A percentile compares a stretch with the other conserved stretches of the same genome.
These are phyloP conservation scores for Cancer borealis DNA, from an alignment of 2,888 invertebrate genomes.

Conservation along the genomic window DNA sequence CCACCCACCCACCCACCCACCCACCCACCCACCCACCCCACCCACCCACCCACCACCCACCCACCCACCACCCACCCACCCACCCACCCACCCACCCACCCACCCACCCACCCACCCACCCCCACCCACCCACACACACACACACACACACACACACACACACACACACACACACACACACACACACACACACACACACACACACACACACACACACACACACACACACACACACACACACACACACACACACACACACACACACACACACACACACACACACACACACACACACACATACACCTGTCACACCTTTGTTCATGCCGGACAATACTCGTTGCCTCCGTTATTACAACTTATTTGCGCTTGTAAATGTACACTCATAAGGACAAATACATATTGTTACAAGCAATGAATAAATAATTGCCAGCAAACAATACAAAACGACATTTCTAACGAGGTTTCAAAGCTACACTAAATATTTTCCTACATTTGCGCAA, in stretches of 20 bases:
- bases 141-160: too few relatives aligned
- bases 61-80: too few relatives aligned
- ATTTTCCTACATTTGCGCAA: not conserved
- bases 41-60: too few relatives aligned
- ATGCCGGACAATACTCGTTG: not conserved
- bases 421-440: not conserved
- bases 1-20: too few relatives aligned
- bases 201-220: not conserved
- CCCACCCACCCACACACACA: too few relatives aligned
- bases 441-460: not conserved
- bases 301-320: not conserved
- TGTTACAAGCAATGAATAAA: not conserved
- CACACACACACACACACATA: not conserved
- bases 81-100: too few relatives aligned
- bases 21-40: too few relatives aligned
- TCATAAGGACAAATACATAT: not conserved
- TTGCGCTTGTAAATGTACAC: not conserved
- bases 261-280: not conserved
- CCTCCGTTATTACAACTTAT: not conserved
- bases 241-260: constrained; percentile 11
- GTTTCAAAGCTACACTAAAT: not conserved
- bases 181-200: not conserved
- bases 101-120: too few relatives aligned
- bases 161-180: too few relatives aligned
- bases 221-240: not conserved